phyloP scores from a whole-genome alignment of 2,888 invertebrate species.

The Petrophora chlorosata region DNA sequence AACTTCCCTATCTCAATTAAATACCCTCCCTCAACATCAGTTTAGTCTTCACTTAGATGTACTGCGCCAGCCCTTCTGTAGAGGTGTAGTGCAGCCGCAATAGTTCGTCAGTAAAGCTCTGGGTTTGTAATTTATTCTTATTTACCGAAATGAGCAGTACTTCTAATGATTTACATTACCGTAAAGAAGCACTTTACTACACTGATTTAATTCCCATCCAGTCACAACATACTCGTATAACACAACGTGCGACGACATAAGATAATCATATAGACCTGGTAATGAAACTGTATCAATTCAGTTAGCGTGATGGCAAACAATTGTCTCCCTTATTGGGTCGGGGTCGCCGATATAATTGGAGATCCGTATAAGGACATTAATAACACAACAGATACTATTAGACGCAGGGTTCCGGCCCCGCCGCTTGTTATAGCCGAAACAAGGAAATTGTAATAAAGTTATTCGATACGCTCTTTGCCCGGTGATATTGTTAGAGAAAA shows the following conservation, averaged over 20 bases:
- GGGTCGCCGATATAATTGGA: slow-evolving; percentile 67
- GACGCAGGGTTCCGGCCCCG: slow-evolving; percentile 57
- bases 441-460: slow-evolving; percentile 72
- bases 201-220: slow-evolving; percentile 17
- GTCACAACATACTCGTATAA: too few relatives aligned
- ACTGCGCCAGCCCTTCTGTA: too few relatives aligned
- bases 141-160: too few relatives aligned
- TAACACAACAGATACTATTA: slow-evolving; percentile 76
- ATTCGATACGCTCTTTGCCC: slow-evolving; percentile 58
- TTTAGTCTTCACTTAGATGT: too few relatives aligned
- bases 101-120: too few relatives aligned
- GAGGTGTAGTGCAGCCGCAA: too few relatives aligned
- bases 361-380: slow-evolving; percentile 73
- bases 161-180: too few relatives aligned
- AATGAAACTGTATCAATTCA: slow-evolving; percentile 43
- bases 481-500: slow-evolving; percentile 66
- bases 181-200: not conserved
- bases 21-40: too few relatives aligned
- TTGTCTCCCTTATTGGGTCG: slow-evolving; percentile 37
- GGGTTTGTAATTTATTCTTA: too few relatives aligned
- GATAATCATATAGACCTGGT: slow-evolving; percentile 35
- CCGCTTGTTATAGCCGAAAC: slow-evolving; percentile 66
- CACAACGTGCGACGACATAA: slow-evolving; percentile 9
- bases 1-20: too few relatives aligned
- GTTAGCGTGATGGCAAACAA: slow-evolving; percentile 47